A percentile compares a stretch with the other conserved stretches of the same genome.
Conservation (phyloP, 2,113 vertebrate species). For the Clarias gariepinus region DNA sequence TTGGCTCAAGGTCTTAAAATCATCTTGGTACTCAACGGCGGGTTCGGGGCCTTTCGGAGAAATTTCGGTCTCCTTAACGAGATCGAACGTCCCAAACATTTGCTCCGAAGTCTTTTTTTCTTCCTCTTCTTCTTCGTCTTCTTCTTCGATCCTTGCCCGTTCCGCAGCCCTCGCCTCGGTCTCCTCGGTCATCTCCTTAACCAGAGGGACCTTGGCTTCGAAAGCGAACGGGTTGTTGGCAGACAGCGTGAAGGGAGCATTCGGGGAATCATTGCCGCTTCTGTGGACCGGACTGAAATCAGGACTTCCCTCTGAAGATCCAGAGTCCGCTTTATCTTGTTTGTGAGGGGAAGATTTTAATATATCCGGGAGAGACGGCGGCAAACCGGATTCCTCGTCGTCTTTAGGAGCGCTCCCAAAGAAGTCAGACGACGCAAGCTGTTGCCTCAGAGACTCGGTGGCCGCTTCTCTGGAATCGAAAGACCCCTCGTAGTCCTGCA, state of each 20-base stretch:
- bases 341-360: constrained; percentile 90
- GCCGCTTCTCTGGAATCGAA: constrained; percentile 78
- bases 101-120: constrained; percentile 73
- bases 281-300: constrained; percentile 72
- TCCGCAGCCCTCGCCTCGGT: constrained; percentile 65
- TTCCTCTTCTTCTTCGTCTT: constrained; percentile 66
- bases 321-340: constrained; percentile 73
- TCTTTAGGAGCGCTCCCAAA: constrained; percentile 77
- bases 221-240: constrained; percentile 73
- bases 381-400: constrained; percentile 74
- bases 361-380: constrained; percentile 87
- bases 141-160: constrained; percentile 54
- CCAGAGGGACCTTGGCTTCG: constrained; percentile 80
- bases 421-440: constrained; percentile 65
- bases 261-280: constrained; percentile 72
- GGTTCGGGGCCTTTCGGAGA: constrained; percentile 65
- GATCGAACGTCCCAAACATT: constrained; percentile 87
- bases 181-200: constrained; percentile 82
- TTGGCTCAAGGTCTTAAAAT: constrained; percentile 65
- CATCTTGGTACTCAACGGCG: constrained; percentile 62
- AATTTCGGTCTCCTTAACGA: constrained; percentile 85
- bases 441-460: constrained; percentile 74
- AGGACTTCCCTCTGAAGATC: constrained; percentile 73
- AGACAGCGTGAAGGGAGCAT: constrained; percentile 74
- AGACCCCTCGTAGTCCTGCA: constrained; percentile 76